Evolutionary conservation across 2,797 vertebrate genomes (phyloP).

Genomic region (Crocodylus rhombifer): DNA sequence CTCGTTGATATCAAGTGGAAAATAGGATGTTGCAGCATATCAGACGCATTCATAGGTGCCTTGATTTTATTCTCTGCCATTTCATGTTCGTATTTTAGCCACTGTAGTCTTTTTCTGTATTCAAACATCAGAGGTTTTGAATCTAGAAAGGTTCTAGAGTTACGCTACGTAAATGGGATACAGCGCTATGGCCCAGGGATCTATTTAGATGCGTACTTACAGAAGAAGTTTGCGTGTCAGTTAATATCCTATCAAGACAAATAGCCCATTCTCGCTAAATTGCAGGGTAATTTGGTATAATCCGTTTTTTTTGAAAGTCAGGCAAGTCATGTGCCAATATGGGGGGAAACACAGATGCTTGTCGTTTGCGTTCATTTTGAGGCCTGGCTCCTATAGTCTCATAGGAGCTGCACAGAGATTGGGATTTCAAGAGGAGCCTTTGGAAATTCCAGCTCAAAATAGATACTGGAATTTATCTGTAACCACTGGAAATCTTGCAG

Average conservation of each 20-base stretch:
- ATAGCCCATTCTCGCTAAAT: not conserved
- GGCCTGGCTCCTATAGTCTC: not conserved
- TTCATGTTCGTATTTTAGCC: not conserved
- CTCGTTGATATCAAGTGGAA: not conserved
- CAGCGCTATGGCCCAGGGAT: not conserved
- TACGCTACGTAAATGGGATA: not conserved
- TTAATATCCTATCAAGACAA: not conserved
- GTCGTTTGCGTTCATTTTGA: not conserved
- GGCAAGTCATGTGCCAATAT: not conserved
- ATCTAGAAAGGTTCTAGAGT: accelerated
- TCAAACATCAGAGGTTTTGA: not conserved
- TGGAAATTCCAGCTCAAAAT: not conserved
- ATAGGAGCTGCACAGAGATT: not conserved
- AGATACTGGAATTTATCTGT: not conserved
- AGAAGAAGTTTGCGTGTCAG: not conserved
- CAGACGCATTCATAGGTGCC: not conserved
- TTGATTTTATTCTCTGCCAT: not conserved
- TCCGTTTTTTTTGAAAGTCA: no score
- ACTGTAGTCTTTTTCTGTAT: accelerated
- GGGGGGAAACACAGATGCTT: not conserved
- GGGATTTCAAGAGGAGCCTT: not conserved
- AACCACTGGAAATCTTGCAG: not conserved
- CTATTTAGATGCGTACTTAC: not conserved
- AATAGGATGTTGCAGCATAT: not conserved
- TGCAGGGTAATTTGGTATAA: not conserved